Percentiles rank a stretch among this genome's conserved stretches.
Conservation (phyloP, 2,888 invertebrate species). For the Mesoligia furuncula region DNA sequence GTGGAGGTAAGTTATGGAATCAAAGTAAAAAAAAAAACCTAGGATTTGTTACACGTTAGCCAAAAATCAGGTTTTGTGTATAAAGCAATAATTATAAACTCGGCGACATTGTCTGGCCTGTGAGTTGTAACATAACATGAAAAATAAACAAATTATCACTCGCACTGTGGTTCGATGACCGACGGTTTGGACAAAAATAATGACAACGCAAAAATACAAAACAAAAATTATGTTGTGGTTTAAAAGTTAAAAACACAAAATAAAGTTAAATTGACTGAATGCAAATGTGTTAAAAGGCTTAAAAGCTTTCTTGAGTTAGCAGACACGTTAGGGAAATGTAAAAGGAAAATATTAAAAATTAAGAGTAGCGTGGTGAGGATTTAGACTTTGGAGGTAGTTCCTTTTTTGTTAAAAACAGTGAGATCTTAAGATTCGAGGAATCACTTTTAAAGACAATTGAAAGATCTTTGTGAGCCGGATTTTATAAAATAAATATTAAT, state of each 20-base stretch:
- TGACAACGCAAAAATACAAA: not conserved
- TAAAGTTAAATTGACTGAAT: slow-evolving; percentile 51
- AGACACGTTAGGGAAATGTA: slow-evolving; percentile 64
- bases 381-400: slow-evolving; percentile 25
- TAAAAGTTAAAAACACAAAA: slow-evolving; percentile 35
- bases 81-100: slow-evolving; percentile 52
- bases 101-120: slow-evolving; percentile 60
- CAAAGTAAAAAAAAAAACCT: slow-evolving; percentile 9
- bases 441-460: not conserved
- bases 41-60: slow-evolving; percentile 64
- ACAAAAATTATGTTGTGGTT: not conserved
- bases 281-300: slow-evolving; percentile 66
- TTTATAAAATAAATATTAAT: not conserved
- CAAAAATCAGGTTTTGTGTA: slow-evolving; percentile 59
- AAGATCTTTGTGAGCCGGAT: not conserved
- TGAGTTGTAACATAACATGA: slow-evolving; percentile 62
- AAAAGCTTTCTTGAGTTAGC: slow-evolving; percentile 68
- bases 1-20: slow-evolving; percentile 85
- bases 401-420: not conserved
- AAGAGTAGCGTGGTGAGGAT: slow-evolving; percentile 44
- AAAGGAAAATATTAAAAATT: slow-evolving; percentile 65
- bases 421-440: not conserved
- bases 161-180: slow-evolving; percentile 23
- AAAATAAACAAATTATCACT: slow-evolving; percentile 55
- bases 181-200: slow-evolving; percentile 29